phyloP scores from a whole-genome alignment of 2,113 vertebrate genomes.

The Ovibos moschatus region DNA sequence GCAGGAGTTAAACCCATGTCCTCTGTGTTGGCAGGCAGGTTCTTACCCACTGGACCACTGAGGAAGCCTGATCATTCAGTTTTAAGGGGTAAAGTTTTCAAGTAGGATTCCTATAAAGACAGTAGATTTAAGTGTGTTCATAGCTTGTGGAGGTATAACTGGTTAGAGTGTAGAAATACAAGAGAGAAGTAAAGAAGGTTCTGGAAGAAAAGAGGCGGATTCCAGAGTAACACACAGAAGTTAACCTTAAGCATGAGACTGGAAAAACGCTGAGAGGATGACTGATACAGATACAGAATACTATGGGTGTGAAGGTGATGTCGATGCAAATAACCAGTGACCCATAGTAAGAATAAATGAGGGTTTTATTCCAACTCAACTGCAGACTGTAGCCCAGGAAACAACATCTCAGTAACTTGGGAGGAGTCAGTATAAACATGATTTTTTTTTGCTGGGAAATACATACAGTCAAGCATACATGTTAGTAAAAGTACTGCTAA shows the following conservation, averaged over 20 bases:
- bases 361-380: not conserved
- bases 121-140: not conserved
- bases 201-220: not conserved
- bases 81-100: not conserved
- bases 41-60: not conserved
- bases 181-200: not conserved
- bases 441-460: not conserved
- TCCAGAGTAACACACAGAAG: not conserved
- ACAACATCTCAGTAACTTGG: not conserved
- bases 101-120: not conserved
- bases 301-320: not conserved
- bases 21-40: not conserved
- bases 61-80: not conserved
- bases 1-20: not conserved
- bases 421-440: not conserved
- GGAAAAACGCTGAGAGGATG: not conserved
- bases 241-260: not conserved
- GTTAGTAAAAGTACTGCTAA: not conserved
- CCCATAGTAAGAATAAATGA: not conserved
- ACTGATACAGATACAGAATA: not conserved
- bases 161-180: not conserved
- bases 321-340: not conserved
- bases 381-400: not conserved
- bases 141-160: not conserved
- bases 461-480: not conserved